Conservation (phyloP, 2,797 vertebrate species). For the Manis pentadactyla region DNA sequence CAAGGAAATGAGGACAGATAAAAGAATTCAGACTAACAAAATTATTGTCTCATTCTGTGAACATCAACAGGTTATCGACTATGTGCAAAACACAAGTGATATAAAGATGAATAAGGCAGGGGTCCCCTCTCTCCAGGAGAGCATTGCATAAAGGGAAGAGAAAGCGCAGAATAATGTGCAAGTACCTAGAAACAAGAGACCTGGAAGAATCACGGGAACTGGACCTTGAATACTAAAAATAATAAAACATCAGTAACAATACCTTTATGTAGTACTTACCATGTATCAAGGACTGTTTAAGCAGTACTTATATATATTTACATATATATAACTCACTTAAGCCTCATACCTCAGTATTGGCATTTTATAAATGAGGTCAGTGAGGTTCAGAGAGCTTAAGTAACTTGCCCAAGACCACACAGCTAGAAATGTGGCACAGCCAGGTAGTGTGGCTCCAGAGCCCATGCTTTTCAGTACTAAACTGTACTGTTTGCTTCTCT, state of each 20-base stretch:
- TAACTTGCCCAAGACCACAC: background rate
- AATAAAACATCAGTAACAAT: background rate
- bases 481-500: background rate
- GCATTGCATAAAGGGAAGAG: background rate
- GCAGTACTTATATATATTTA: background rate
- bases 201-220: background rate
- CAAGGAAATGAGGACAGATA: background rate
- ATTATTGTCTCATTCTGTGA: background rate
- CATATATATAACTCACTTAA: no score
- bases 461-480: background rate
- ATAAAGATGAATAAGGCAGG: background rate
- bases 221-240: background rate
- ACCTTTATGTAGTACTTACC: background rate
- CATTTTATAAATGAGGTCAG: conserved; percentile 2
- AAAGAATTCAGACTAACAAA: background rate
- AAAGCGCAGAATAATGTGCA: background rate
- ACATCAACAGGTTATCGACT: background rate
- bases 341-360: background rate
- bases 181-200: background rate
- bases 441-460: background rate
- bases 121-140: background rate
- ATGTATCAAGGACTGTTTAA: background rate
- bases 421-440: background rate
- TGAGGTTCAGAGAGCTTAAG: background rate
- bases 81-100: background rate